Evolutionary conservation across 1,140 invertebrate species (phyloP).

Genomic region (Aradophagus sp.): DNA sequence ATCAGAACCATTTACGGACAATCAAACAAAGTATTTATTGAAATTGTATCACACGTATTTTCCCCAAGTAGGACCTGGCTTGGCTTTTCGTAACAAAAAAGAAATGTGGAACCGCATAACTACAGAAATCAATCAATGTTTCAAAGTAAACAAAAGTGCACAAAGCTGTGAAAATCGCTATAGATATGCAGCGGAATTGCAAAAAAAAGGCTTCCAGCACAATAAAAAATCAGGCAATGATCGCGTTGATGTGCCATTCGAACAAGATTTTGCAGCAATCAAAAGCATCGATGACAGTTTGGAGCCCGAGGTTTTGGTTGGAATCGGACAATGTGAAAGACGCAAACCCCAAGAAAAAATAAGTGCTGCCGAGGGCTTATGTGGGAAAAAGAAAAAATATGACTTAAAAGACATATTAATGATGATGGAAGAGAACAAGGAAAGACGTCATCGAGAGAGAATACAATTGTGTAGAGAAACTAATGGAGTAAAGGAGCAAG

Average conservation of each 20-base stretch:
- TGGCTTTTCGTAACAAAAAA: conserved; percentile 1
- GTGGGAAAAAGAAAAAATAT: no score
- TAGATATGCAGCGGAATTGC: not conserved
- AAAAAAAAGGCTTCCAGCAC: not conserved
- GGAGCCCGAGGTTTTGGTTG: conserved; percentile 2
- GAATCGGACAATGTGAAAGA: not conserved
- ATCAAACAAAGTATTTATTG: no score
- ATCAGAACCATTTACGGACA: no score
- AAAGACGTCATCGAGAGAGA: no score
- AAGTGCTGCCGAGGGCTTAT: no score
- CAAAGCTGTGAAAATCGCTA: not conserved
- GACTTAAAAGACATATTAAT: no score
- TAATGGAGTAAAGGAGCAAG: no score
- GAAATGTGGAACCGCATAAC: conserved; percentile 1
- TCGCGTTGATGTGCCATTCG: not conserved
- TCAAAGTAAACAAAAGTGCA: not conserved
- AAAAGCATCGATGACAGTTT: conserved; percentile 8
- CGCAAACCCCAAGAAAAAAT: not conserved
- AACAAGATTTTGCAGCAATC: conserved; percentile 3
- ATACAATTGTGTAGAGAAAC: no score
- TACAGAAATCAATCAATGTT: not conserved
- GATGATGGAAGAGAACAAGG: no score
- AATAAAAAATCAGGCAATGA: conserved; percentile 7
- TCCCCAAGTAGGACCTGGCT: conserved; percentile 3
- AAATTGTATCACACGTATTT: not conserved